Percentiles rank a stretch among this genome's conserved stretches.
Evolutionary conservation across 1,140 invertebrate species (phyloP).

Genomic region (Brachionus rubens): DNA sequence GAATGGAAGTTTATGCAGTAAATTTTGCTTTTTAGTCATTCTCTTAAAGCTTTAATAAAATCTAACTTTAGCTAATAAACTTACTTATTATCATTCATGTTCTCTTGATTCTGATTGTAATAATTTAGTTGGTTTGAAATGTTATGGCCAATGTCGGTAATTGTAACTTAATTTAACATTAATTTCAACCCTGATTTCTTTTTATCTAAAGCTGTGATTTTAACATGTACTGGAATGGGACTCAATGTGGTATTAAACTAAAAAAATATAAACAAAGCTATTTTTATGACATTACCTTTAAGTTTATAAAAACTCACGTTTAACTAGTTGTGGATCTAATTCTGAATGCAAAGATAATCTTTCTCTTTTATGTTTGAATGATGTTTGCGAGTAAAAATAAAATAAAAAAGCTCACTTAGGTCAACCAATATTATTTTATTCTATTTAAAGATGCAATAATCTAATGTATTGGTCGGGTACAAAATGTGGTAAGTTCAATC

Average conservation of each 20-base stretch:
- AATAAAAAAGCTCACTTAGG: too few species aligned
- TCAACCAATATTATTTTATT: too few species aligned
- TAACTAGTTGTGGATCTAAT: too few species aligned
- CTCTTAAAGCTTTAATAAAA: not conserved
- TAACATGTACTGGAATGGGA: too few species aligned
- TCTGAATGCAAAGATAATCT: not conserved
- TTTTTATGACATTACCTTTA: too few species aligned
- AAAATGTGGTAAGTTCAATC: not conserved
- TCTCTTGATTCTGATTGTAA: conserved; percentile 11
- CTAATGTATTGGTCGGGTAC: conserved; percentile 26
- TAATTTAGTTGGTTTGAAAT: not conserved
- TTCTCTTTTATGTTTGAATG: not conserved
- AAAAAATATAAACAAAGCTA: too few species aligned
- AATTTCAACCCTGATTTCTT: too few species aligned
- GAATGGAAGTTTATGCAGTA: not conserved
- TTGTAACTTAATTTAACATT: too few species aligned
- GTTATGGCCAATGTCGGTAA: not conserved
- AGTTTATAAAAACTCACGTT: too few species aligned
- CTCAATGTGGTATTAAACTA: too few species aligned
- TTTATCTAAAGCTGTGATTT: too few species aligned
- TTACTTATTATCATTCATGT: not conserved
- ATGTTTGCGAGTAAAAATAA: not conserved
- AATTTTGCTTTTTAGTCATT: not conserved
- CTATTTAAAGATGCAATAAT: not conserved
- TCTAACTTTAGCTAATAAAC: not conserved